Evolutionary conservation across 1,140 invertebrate genomes (phyloP), one percentile per base, ranked within the genome.

Genomic region (Mya arenaria): DNA sequence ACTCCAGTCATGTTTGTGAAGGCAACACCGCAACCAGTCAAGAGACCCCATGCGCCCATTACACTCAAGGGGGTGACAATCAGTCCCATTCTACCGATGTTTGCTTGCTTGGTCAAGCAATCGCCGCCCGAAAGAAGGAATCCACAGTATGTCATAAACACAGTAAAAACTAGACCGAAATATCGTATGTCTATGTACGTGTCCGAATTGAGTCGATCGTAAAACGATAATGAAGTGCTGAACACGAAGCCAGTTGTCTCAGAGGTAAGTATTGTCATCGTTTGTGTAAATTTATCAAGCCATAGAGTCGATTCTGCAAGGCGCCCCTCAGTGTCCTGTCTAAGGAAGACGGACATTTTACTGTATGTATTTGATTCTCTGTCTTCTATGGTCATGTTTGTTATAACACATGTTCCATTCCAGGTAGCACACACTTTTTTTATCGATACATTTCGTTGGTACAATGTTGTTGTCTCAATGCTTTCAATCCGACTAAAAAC

Each of bases 1-100:
- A 63, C 58, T 1, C 73, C 73, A 28, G 65, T 65, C 17, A 44
- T 77, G 30, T 77, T 77, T 19, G 73, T 77, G n/a, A 77, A 77
- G 30, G 44, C 39, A 6, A 77, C 25, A 0, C 60, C 60, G 28
- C 58, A 77, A 1, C 58, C 58, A 37, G 48, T 77, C 23, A 77
- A 34, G 4, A 77, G 73, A 15, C 73, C 73, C 73, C 73, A 77
- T 8, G 58, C 36, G 3, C 73, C 73, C 15, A 77, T 39, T 10
- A 77, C 73, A n/a, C 58, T 65, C 5, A 77, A 6, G 2, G 73
- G 73, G 4, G 60, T 65, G 25, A 77, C 73, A 4, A 77, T 4
- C 4, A 77, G 17, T 2, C 73, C 73, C 4, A 65, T 65, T 13
- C 73, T 19, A 2, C 73, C 60, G 3, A 77, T 52, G 36, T 77